These are phyloP conservation scores for Drosophila orena DNA, from an alignment of 1,140 invertebrate species.

Conservation along the genomic window DNA sequence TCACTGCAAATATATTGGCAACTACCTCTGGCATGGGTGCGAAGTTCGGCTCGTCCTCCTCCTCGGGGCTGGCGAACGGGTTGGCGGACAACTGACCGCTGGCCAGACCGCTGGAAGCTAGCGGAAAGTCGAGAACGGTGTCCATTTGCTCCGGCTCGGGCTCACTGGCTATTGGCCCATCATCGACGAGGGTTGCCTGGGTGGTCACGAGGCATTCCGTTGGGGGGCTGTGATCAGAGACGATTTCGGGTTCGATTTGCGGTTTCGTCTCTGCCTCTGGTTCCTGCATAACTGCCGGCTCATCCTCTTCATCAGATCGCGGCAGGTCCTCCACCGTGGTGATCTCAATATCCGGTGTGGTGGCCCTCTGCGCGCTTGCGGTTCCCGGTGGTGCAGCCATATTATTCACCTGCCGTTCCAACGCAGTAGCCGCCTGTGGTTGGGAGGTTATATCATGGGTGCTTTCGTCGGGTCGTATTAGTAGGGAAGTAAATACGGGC, in stretches of 20 bases:
- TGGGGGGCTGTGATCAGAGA: slow-evolving; percentile 69
- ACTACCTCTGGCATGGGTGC: slow-evolving; percentile 48
- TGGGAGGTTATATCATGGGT: slow-evolving; percentile 80
- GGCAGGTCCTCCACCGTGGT: slow-evolving; percentile 82
- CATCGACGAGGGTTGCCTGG: background rate
- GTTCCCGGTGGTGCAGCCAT: slow-evolving; percentile 57
- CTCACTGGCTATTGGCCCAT: slow-evolving; percentile 8
- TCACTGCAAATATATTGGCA: slow-evolving; percentile 82
- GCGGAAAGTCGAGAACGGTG: slow-evolving; percentile 76
- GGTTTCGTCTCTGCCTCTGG: background rate
- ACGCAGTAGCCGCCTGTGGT: slow-evolving; percentile 64
- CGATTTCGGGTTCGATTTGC: background rate
- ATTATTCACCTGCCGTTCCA: slow-evolving; percentile 25
- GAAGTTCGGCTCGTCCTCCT: slow-evolving; percentile 71
- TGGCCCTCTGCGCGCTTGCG: slow-evolving; percentile 61
- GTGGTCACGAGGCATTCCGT: slow-evolving; percentile 49
- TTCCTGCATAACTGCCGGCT: slow-evolving; percentile 26
- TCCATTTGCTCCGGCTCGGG: slow-evolving; percentile 73
- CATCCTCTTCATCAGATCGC: slow-evolving; percentile 83
- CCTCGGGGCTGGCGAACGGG: slow-evolving; percentile 85
- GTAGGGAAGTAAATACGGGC: slow-evolving; percentile 73
- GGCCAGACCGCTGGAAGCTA: slow-evolving; percentile 42
- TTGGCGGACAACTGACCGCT: slow-evolving; percentile 83
- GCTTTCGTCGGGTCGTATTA: slow-evolving; percentile 77
- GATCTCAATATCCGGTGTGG: slow-evolving; percentile 83